phyloP scores from a whole-genome alignment of 1,140 invertebrate genomes.

The Oryzaephilus surinamensis region DNA sequence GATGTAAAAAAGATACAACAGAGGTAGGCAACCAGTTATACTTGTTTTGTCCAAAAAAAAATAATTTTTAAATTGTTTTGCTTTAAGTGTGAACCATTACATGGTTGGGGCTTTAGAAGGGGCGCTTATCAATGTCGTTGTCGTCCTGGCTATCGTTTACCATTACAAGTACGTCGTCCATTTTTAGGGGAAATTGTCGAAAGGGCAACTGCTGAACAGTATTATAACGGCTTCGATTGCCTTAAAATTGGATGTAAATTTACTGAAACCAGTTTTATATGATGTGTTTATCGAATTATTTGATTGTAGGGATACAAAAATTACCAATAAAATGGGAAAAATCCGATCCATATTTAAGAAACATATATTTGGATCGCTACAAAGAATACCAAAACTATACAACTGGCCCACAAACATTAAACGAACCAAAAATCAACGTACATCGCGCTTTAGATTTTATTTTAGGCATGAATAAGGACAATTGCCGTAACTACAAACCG shows the following conservation, averaged over 20 bases:
- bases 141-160: conserved; percentile 78
- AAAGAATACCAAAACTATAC: conserved; percentile 61
- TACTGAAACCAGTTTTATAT: neutral
- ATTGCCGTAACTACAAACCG: conserved; percentile 56
- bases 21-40: conserved; percentile 56
- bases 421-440: conserved; percentile 57
- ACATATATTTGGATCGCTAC: conserved; percentile 62
- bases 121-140: conserved; percentile 95
- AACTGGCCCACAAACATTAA: conserved; percentile 48
- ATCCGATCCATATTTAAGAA: conserved; percentile 52
- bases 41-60: neutral
- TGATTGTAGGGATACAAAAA: conserved; percentile 63
- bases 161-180: conserved; percentile 74
- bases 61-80: conserved; percentile 5
- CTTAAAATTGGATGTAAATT: conserved; percentile 77
- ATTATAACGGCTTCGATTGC: conserved; percentile 88
- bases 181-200: conserved; percentile 91
- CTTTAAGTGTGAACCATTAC: conserved; percentile 84
- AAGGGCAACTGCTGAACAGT: conserved; percentile 81
- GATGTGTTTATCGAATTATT: too few species aligned
- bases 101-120: conserved; percentile 90
- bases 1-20: conserved; percentile 88
- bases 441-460: conserved; percentile 71
- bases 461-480: conserved; percentile 55
- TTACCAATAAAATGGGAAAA: conserved; percentile 67